Base-by-base conservation (phyloP, 1,140 invertebrate genomes). In the Holcopasites calliopsidis region DNA sequence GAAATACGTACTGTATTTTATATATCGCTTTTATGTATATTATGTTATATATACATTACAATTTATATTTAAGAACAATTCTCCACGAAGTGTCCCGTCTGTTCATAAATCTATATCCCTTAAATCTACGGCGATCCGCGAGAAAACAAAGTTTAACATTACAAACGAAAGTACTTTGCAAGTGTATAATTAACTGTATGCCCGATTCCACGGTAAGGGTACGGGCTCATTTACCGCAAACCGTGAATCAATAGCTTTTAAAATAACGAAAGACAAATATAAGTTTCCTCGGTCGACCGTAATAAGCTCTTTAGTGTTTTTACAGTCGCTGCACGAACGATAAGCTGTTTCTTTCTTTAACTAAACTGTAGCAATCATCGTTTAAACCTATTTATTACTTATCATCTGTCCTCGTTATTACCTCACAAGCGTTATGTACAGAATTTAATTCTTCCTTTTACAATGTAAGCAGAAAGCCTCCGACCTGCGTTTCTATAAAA, bases 1-100 rank as follows among this genome's bases (percentile, higher is more conserved):
- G n/a, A n/a, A n/a, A n/a, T n/a, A n/a, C n/a, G n/a, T n/a, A n/a
- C n/a, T n/a, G n/a, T n/a, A n/a, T n/a, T n/a, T n/a, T n/a, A n/a
- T n/a, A 73, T 38, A 31, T 72, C 44, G 28, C 33, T 38, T 80
- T 82, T 82, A 82, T 82, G n/a, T n/a, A n/a, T 80, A 44, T 68
- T 71, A 79, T 68, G 49, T 42, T 76, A 82, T 62, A 52, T 52
- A 7, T 55, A 61, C 57, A 77, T 77, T 68, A 82, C 78, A 82
- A 44, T 77, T 35, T 50, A 21, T 68, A 28, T 28, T n/a, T 47
- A 38, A 16, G 35, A 42, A 66, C 66, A 49, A 66, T 62, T 57
- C 31, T 35, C 28, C 28, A 23, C 47, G 23, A 47, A 80, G 44
- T n/a, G 11, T 33, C 38, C n/a, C n/a, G 23, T 23, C 5, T 42